Evolutionary conservation across 2,113 vertebrate species (phyloP).

Genomic region (Todiramphus saurophagus): DNA sequence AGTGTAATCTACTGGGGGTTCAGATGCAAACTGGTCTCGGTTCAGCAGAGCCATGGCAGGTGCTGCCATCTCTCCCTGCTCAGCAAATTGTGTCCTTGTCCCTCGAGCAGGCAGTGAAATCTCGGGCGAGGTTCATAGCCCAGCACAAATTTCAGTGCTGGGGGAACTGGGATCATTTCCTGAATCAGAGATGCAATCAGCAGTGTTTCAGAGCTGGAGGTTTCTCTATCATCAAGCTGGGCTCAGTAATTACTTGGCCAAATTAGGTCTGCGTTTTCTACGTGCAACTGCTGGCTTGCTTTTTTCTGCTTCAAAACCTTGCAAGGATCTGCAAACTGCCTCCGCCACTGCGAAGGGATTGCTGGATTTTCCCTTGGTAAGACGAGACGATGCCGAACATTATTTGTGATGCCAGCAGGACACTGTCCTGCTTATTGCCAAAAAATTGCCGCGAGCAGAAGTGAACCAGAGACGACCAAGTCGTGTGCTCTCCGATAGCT

Average conservation of each 20-base stretch:
- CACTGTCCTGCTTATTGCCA: background rate
- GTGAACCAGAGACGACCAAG: no score
- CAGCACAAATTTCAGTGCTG: rapidly evolving
- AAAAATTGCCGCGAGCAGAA: background rate
- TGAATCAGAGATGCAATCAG: background rate
- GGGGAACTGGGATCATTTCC: background rate
- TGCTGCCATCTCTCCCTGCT: background rate
- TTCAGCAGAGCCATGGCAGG: background rate
- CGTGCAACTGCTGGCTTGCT: background rate
- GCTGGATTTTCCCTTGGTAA: background rate
- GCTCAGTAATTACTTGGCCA: conserved; percentile 8
- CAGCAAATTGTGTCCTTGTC: background rate
- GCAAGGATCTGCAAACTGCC: background rate
- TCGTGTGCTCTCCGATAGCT: no score
- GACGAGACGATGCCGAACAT: background rate
- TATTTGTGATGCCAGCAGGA: background rate
- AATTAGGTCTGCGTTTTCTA: conserved; percentile 3
- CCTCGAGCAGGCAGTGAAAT: background rate
- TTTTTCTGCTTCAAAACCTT: background rate
- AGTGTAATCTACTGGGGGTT: background rate
- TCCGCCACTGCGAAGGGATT: background rate
- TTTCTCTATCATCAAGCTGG: background rate
- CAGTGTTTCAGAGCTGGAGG: background rate
- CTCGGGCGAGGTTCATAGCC: background rate
- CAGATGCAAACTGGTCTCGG: background rate